A percentile compares a stretch with the other conserved stretches of the same genome.
These are phyloP conservation scores for Hirundo rustica DNA, from an alignment of 2,797 vertebrate genomes.

Conservation along the genomic window DNA sequence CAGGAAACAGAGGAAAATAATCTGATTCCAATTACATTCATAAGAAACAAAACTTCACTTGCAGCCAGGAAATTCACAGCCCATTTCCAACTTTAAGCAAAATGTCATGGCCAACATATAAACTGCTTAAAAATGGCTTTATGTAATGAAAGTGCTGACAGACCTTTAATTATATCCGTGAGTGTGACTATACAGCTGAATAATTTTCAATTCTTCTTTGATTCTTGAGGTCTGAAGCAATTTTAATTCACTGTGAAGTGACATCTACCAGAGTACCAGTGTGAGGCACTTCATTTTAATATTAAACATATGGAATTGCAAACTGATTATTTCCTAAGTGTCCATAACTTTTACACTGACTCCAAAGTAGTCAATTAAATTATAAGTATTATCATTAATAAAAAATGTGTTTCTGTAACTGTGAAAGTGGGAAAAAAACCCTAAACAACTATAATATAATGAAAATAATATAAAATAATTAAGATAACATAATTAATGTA, in stretches of 20 bases:
- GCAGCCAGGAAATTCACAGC: constrained; percentile 32
- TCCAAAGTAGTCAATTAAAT: constrained; percentile 14
- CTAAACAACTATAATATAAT: too few species aligned
- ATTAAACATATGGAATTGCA: constrained; percentile 60
- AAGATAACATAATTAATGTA: not conserved
- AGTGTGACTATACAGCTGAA: constrained; percentile 45
- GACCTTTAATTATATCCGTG: constrained; percentile 48
- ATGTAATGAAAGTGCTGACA: constrained; percentile 64
- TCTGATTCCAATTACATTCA: constrained; percentile 46
- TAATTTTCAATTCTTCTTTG: constrained; percentile 55
- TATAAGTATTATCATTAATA: not conserved
- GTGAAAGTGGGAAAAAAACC: not conserved
- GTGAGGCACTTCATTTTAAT: constrained; percentile 42
- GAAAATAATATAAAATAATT: not conserved
- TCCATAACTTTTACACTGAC: not conserved
- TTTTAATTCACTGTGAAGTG: constrained; percentile 64
- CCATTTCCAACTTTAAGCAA: constrained; percentile 52
- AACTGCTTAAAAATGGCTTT: constrained; percentile 57
- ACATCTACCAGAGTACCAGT: constrained; percentile 58
- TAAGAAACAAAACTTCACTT: constrained; percentile 36
- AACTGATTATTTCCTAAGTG: constrained; percentile 49
- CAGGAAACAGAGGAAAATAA: not conserved
- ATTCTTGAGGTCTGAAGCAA: constrained; percentile 50
- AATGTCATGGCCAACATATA: constrained; percentile 45
- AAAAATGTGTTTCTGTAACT: not conserved